Percentiles rank a stretch among this genome's conserved stretches.
Conservation (phyloP, 2,888 invertebrate genomes). For the Pandemis cinnamomeana region DNA sequence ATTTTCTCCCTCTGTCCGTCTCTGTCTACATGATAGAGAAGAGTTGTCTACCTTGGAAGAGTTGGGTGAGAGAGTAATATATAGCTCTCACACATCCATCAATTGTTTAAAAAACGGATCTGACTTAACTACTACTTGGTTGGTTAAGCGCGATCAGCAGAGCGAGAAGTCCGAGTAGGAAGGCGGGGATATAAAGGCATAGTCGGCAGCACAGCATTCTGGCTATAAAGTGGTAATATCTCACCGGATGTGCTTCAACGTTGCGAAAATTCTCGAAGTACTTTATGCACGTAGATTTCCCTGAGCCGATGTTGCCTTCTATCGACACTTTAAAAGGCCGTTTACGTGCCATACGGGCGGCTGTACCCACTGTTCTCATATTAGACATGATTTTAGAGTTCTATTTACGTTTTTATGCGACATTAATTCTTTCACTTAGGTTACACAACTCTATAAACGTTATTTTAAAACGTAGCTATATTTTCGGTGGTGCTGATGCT, state of each 20-base stretch:
- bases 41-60: no score
- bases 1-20: no score
- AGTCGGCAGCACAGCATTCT: no score
- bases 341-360: conserved; percentile 58
- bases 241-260: conserved; percentile 82
- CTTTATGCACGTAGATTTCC: conserved; percentile 91
- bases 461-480: background rate
- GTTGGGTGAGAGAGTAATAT: no score
- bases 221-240: conserved; percentile 41
- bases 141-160: no score
- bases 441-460: background rate
- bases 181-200: no score
- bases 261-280: conserved; percentile 87
- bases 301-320: conserved; percentile 93
- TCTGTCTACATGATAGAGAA: no score
- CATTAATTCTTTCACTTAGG: conserved; percentile 10
- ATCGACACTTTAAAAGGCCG: conserved; percentile 89
- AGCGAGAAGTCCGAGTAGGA: no score
- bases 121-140: no score
- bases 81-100: no score
- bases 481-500: background rate
- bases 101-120: no score
- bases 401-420: background rate
- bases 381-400: conserved; percentile 62
- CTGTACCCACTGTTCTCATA: conserved; percentile 61